Conservation (phyloP, 1,140 invertebrate species). For the Lysiphlebus fabarum region DNA sequence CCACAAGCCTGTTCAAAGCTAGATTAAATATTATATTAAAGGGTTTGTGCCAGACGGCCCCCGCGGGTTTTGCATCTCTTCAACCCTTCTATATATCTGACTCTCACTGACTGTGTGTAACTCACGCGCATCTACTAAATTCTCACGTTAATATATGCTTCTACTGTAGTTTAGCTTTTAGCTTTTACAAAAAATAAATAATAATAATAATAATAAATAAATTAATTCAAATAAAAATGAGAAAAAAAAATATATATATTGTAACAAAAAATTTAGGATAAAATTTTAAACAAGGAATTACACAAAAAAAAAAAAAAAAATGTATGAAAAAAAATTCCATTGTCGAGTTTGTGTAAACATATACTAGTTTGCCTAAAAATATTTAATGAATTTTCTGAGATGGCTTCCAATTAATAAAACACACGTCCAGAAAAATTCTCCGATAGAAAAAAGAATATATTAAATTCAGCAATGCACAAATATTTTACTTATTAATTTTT, state of each 20-base stretch:
- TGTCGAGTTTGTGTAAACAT: slow-evolving; percentile 5
- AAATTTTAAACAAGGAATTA: slow-evolving; percentile 5
- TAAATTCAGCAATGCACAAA: slow-evolving; percentile 25
- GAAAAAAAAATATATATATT: slow-evolving; percentile 17
- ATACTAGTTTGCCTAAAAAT: slow-evolving; percentile 1
- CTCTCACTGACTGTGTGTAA: slow-evolving; percentile 5
- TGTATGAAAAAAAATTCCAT: slow-evolving; percentile 24
- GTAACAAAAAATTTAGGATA: slow-evolving; percentile 6
- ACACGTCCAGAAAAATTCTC: slow-evolving; percentile 34
- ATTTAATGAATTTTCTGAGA: slow-evolving; percentile 46
- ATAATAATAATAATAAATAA: slow-evolving; percentile 11
- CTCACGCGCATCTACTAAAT: slow-evolving; percentile 20
- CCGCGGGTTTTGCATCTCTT: slow-evolving; percentile 30
- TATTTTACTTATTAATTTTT: slow-evolving; percentile 51
- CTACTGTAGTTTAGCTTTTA: slow-evolving; percentile 17
- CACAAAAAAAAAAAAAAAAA: slow-evolving; percentile 23
- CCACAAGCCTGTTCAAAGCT: slow-evolving; percentile 56
- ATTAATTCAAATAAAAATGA: background rate
- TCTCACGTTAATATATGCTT: slow-evolving; percentile 21
- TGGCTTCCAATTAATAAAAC: slow-evolving; percentile 18
- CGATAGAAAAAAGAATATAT: slow-evolving; percentile 38
- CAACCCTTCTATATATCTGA: background rate
- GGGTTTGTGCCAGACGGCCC: slow-evolving; percentile 47
- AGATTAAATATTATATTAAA: slow-evolving; percentile 59
- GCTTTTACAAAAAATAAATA: slow-evolving; percentile 7